phyloP scores from a whole-genome alignment of 2,113 vertebrate genomes.

The Lethenteron reissneri region DNA sequence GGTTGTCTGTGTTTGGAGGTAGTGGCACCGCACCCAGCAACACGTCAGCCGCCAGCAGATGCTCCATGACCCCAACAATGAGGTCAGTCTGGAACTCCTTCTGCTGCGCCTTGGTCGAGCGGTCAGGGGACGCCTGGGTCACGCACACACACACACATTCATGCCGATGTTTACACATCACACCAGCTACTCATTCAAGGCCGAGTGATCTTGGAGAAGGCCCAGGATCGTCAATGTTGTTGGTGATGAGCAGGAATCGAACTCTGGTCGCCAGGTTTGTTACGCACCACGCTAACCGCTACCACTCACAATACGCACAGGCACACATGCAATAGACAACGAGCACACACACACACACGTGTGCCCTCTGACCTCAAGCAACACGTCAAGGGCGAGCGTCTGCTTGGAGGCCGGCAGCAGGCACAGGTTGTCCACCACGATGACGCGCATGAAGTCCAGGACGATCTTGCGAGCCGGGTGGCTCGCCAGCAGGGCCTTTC shows the following conservation, averaged over 20 bases:
- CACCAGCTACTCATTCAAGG: no score
- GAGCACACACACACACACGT: no score
- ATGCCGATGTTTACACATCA: no score
- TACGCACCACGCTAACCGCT: no score
- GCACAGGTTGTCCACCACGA: slow-evolving; percentile 93
- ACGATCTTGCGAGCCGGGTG: slow-evolving; percentile 94
- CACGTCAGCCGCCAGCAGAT: slow-evolving; percentile 82
- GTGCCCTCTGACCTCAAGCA: slow-evolving; percentile 49
- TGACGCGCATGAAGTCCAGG: slow-evolving; percentile 88
- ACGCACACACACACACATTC: not conserved
- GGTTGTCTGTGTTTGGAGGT: no score
- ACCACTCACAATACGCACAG: no score
- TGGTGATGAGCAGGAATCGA: no score
- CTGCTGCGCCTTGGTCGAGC: slow-evolving; percentile 87
- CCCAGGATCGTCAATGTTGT: no score
- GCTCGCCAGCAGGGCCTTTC: slow-evolving; percentile 88
- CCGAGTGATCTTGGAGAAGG: no score
- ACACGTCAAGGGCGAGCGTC: slow-evolving; percentile 67
- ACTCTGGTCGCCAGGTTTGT: no score
- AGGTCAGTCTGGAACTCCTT: slow-evolving; percentile 95
- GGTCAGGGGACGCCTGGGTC: slow-evolving; percentile 68
- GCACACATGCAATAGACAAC: no score
- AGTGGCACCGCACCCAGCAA: slow-evolving; percentile 40
- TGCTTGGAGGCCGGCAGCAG: slow-evolving; percentile 83
- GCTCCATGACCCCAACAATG: slow-evolving; percentile 92